Evolutionary conservation across 2,888 invertebrate genomes (phyloP), one percentile per base, ranked within the genome.

Genomic region (Meta bourneti): DNA sequence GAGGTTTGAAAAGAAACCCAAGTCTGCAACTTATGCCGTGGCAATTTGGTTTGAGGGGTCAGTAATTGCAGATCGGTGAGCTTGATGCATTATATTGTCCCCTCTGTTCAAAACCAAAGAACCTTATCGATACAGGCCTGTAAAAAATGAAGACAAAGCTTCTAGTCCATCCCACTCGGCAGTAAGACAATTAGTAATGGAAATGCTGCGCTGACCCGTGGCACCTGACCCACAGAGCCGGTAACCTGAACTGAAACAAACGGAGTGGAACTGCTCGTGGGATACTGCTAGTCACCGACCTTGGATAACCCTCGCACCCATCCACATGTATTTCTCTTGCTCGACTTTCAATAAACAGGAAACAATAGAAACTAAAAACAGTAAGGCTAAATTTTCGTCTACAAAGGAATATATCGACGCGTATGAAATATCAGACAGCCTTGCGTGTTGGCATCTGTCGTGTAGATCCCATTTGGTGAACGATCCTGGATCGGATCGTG

Each of bases 181-280:
- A 79, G 51, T 16, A 72, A 79, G 84, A 84, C 89, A 84, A 83
- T 89, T 78, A 89, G 77, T 54, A 79, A 48, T 83, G 83, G 84
- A 69, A 83, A 75, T 77, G 52, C 54, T 51, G 82, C 82, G 51
- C 48, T 89, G 86, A 91, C 86, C 90, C 90, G 90, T 86, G 77
- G 82, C 80, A 82, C 69, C 86, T 91, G 90, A 86, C 90, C 90
- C 75, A 91, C 80, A 91, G 90, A 91, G 86, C 90, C 82, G 86
- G 72, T 91, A 86, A 91, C 90, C 90, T 91, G 90, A 61, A 91
- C 90, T 84, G 52, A 48, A 54, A 20, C 81, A 91, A 86, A 69
- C 81, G 85, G 79, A 81, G 81, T 81, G 90, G 81, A 86, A 81
- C 86, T 81, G 74, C 19, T 81, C 69, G 81, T 77, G 90, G 86